Conservation (phyloP, 2,797 vertebrate genomes). For the Sparus aurata region DNA sequence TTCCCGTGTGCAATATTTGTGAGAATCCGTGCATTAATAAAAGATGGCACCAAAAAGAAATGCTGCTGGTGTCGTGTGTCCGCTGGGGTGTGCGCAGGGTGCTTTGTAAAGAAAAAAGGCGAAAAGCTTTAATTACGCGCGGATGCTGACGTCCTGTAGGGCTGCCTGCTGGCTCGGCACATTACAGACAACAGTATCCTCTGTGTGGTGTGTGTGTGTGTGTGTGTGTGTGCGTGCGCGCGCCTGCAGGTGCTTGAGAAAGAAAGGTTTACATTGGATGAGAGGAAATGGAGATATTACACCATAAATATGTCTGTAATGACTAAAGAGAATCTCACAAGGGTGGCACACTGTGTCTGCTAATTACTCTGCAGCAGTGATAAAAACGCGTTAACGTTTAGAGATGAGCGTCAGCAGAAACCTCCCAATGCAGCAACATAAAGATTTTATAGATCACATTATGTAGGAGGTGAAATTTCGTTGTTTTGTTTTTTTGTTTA, state of each 20-base stretch:
- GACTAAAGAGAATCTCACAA: slow-evolving; percentile 35
- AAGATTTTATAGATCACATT: background rate
- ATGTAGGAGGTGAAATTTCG: too few relatives aligned
- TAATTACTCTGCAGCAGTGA: slow-evolving; percentile 63
- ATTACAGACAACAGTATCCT: slow-evolving; percentile 66
- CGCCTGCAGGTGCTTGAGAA: slow-evolving; percentile 20
- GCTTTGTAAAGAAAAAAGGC: slow-evolving; percentile 65
- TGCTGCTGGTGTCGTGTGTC: slow-evolving; percentile 23
- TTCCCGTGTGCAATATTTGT: slow-evolving; percentile 8
- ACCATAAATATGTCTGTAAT: slow-evolving; percentile 45
- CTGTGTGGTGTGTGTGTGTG: slow-evolving; percentile 8
- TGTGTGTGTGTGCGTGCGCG: slow-evolving; percentile 2
- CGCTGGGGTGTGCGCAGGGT: slow-evolving; percentile 9
- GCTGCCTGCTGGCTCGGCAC: slow-evolving; percentile 69
- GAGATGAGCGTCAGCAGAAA: slow-evolving; percentile 3
- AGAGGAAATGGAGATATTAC: slow-evolving; percentile 37
- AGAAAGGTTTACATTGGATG: slow-evolving; percentile 35
- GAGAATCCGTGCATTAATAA: slow-evolving; percentile 33
- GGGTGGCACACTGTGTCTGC: slow-evolving; percentile 38
- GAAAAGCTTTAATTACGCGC: slow-evolving; percentile 74
- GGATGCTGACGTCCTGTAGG: slow-evolving; percentile 66
- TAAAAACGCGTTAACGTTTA: slow-evolving; percentile 30
- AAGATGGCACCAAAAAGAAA: slow-evolving; percentile 9
- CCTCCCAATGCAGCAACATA: background rate
- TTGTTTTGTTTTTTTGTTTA: too few relatives aligned